These are phyloP conservation scores for Rugalucina vietnamica DNA, from an alignment of 2,888 invertebrate species.

Conservation along the genomic window DNA sequence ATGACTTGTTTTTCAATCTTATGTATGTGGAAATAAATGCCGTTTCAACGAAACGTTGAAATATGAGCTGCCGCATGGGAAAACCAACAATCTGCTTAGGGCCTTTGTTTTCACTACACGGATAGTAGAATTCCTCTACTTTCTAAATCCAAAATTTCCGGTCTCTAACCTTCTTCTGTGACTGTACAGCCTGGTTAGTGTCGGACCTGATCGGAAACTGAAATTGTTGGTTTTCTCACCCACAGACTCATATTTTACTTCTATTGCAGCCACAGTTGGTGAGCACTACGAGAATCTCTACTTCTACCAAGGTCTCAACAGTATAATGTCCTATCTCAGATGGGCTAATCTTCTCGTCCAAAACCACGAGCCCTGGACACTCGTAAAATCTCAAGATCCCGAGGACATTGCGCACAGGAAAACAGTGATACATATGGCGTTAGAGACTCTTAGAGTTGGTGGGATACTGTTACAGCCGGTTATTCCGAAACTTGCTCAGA, in stretches of 20 bases:
- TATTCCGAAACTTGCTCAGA: slow-evolving; percentile 89
- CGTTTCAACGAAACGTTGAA: too few relatives aligned
- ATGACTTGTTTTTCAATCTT: too few relatives aligned
- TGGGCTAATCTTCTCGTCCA: slow-evolving; percentile 94
- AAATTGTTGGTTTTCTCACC: too few relatives aligned
- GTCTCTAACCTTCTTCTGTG: too few relatives aligned
- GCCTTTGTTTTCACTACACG: too few relatives aligned
- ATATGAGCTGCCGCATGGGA: too few relatives aligned
- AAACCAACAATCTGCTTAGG: too few relatives aligned
- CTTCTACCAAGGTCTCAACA: slow-evolving; percentile 93
- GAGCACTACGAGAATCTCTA: slow-evolving; percentile 90
- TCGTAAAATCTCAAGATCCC: slow-evolving; percentile 87
- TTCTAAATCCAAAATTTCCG: too few relatives aligned
- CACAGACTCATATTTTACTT: slow-evolving; percentile 15
- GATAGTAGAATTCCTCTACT: too few relatives aligned
- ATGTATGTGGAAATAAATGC: too few relatives aligned
- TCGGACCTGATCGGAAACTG: too few relatives aligned
- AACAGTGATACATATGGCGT: slow-evolving; percentile 91
- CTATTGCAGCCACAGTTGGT: slow-evolving; percentile 86
- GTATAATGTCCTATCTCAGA: slow-evolving; percentile 90
- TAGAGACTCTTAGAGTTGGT: slow-evolving; percentile 93
- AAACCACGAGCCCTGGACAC: slow-evolving; percentile 93
- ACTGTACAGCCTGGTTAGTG: too few relatives aligned
- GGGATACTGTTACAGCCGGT: slow-evolving; percentile 94
- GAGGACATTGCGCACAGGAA: slow-evolving; percentile 86